Evolutionary conservation across 2,113 vertebrate species (phyloP).

Genomic region (Furnarius figulus): DNA sequence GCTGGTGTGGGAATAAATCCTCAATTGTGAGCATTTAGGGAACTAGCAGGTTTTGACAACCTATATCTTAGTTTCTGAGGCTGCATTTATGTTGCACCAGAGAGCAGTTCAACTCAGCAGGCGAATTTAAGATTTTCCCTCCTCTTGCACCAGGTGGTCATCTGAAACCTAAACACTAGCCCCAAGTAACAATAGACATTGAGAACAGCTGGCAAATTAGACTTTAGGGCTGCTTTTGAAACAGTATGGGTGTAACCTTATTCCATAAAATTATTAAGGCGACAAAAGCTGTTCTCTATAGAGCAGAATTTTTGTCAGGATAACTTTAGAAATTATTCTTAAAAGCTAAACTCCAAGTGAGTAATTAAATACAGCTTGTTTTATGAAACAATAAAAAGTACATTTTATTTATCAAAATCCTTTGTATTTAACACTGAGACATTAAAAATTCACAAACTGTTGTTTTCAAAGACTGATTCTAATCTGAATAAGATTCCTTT

Average conservation of each 20-base stretch:
- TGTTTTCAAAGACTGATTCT: not conserved
- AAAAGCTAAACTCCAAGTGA: not conserved
- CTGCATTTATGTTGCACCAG: not conserved
- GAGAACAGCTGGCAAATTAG: slow-evolving; percentile 42
- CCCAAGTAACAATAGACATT: not conserved
- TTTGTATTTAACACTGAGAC: not conserved
- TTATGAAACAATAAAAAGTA: not conserved
- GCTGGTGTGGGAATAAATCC: not conserved
- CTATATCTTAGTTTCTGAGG: not conserved
- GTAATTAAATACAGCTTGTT: not conserved
- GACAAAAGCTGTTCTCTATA: not conserved
- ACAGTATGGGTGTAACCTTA: not conserved
- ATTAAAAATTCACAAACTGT: not conserved
- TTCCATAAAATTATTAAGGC: not conserved
- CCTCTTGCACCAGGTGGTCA: not conserved
- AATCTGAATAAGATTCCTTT: not conserved
- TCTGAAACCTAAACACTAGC: not conserved
- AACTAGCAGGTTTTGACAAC: not conserved
- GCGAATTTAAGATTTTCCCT: not conserved
- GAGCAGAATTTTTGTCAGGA: not conserved
- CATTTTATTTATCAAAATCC: not conserved
- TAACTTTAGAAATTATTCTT: not conserved
- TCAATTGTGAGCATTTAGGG: not conserved
- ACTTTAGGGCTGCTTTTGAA: not conserved
- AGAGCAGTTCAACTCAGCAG: not conserved